These are phyloP conservation scores for Rhyzopertha dominica DNA, from an alignment of 1,140 invertebrate species.

Conservation along the genomic window DNA sequence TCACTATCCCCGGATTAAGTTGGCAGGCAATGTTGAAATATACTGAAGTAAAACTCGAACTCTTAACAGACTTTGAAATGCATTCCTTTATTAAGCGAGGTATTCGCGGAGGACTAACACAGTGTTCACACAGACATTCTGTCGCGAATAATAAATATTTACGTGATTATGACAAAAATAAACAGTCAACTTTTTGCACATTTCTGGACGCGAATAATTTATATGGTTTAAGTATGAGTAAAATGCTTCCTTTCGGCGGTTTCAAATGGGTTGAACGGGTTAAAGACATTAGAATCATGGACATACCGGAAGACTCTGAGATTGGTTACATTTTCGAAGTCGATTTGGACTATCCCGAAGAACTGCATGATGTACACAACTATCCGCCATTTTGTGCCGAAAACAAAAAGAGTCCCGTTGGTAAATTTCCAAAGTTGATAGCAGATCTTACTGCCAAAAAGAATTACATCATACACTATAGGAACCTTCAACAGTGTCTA, in stretches of 20 bases:
- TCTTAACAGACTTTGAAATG: conserved; percentile 45
- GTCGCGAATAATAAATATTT: conserved; percentile 42
- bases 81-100: conserved; percentile 38
- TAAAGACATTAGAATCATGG: conserved; percentile 11
- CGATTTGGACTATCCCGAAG: conserved; percentile 17
- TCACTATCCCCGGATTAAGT: conserved; percentile 37
- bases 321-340: conserved; percentile 38
- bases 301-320: conserved; percentile 30
- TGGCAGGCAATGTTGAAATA: conserved; percentile 43
- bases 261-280: conserved; percentile 38
- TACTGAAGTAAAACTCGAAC: conserved; percentile 36
- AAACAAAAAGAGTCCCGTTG: not conserved
- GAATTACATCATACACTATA: not conserved
- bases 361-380: too few relatives aligned
- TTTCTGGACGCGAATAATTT: conserved; percentile 40
- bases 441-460: not conserved
- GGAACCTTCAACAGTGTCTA: conserved; percentile 15
- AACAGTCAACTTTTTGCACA: conserved; percentile 22
- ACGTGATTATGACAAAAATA: conserved; percentile 18
- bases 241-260: conserved; percentile 25
- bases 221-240: conserved; percentile 40
- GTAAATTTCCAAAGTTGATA: not conserved
- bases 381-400: conserved; percentile 44
- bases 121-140: conserved; percentile 37
- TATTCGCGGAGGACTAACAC: conserved; percentile 44